Evolutionary conservation across 2,888 invertebrate species (phyloP), one percentile per base, ranked within the genome.

Genomic region (Steinernema hermaphroditum): DNA sequence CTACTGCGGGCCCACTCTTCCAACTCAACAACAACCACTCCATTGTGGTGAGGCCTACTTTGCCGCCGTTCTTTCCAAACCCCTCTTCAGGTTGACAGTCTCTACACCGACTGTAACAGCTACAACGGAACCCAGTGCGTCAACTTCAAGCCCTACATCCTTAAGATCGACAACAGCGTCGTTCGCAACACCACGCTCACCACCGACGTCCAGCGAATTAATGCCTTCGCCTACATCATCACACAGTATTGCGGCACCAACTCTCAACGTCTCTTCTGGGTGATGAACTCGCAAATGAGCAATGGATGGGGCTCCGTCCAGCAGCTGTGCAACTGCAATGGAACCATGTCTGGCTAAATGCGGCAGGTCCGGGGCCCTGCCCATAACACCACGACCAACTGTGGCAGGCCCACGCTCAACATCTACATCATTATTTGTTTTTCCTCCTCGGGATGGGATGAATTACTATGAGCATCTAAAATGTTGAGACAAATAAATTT

Each of bases 61-160:
- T n/a, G n/a, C n/a, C n/a, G n/a, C n/a, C n/a, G n/a, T n/a, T n/a
- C n/a, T n/a, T n/a, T n/a, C n/a, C n/a, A n/a, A n/a, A n/a, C n/a
- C n/a, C n/a, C n/a, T n/a, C n/a, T 46, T 46, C 46, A 46, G 46
- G n/a, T 46, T 4, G 46, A 46, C 46, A n/a, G n/a, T 46, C 46
- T 46, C n/a, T 46, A 46, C n/a, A 16, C 46, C 4, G 46, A 16
- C 46, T 46, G 46, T 19, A 4, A 4, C 9, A 19, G 8, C 4
- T 46, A 46, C 46, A 46, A 46, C 46, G 46, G 46, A 6, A 46
- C 46, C n/a, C 46, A 46, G n/a, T 46, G 46, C 46, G 16, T n/a
- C 46, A 46, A 9, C 46, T 46, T 46, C 46, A 46, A 46, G n/a
- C 8, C 8, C 46, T 46, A 46, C n/a, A 46, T 46, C n/a, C n/a